phyloP scores from a whole-genome alignment of 2,113 vertebrate genomes.

The Glaucidium brasilianum region DNA sequence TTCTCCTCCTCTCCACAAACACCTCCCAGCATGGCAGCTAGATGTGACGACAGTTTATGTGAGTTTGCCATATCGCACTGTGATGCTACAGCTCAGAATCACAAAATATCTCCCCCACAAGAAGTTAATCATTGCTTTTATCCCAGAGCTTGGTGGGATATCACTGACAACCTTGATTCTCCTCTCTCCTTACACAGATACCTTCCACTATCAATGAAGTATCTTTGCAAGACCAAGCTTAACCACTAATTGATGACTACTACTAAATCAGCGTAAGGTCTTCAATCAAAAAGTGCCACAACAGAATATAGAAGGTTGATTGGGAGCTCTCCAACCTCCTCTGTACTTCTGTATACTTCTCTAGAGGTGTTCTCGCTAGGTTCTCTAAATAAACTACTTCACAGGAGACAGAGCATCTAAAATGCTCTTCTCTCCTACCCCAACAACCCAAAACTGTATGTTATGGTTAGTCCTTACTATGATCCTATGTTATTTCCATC shows the following conservation, averaged over 20 bases:
- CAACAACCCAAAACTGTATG: not conserved
- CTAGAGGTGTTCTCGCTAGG: not conserved
- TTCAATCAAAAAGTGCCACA: not conserved
- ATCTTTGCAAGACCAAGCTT: not conserved
- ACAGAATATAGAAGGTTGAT: not conserved
- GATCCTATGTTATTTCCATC: not conserved
- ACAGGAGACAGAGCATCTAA: not conserved
- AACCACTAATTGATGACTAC: not conserved
- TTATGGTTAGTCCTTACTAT: not conserved
- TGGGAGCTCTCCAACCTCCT: not conserved
- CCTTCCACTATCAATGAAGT: not conserved
- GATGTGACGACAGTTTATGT: not conserved
- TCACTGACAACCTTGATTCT: not conserved
- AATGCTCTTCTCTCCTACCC: not conserved
- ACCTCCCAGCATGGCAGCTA: not conserved
- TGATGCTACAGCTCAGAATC: not conserved
- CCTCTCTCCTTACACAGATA: not conserved
- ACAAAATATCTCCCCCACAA: not conserved
- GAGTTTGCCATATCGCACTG: not conserved
- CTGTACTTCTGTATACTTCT: not conserved
- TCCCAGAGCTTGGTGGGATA: not conserved
- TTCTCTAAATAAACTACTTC: not conserved
- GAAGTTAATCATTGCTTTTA: not conserved
- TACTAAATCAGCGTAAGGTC: not conserved
- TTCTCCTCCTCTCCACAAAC: not conserved